These are phyloP conservation scores for Euthynnus affinis DNA, from an alignment of 2,797 vertebrate species.

Conservation along the genomic window DNA sequence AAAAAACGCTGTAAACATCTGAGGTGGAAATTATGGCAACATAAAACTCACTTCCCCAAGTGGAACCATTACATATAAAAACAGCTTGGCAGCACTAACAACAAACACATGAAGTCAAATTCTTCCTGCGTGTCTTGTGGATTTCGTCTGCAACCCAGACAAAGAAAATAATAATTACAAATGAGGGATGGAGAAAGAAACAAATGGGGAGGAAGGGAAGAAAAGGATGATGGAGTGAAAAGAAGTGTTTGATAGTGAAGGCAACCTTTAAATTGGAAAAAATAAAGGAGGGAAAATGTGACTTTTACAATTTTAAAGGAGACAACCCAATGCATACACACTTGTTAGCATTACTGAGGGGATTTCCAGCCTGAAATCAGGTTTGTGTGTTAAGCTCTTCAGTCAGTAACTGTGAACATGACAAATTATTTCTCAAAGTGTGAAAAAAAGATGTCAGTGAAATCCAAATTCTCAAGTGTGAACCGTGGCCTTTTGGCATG, in stretches of 20 bases:
- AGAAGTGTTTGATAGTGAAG: constrained; percentile 10
- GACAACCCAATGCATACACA: neutral
- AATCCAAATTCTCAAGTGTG: constrained; percentile 18
- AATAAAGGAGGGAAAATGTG: neutral
- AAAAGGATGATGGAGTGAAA: neutral
- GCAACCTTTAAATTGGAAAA: constrained; percentile 18
- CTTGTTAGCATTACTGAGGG: neutral
- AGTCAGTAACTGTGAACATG: constrained; percentile 23
- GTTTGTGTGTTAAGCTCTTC: constrained; percentile 4
- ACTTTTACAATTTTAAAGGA: neutral
- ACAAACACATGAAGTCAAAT: constrained; percentile 76
- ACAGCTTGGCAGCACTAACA: constrained; percentile 68
- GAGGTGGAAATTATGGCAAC: constrained; percentile 68
- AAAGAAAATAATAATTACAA: constrained; percentile 48
- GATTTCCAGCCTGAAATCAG: constrained; percentile 3
- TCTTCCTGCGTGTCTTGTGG: constrained; percentile 44
- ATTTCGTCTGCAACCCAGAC: constrained; percentile 35
- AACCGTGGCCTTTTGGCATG: constrained; percentile 2
- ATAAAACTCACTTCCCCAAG: constrained; percentile 52
- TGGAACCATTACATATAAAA: constrained; percentile 64
- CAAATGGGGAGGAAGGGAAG: neutral
- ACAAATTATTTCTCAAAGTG: constrained; percentile 9
- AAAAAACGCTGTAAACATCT: constrained; percentile 65
- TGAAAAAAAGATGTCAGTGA: constrained; percentile 7
- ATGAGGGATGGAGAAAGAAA: constrained; percentile 6